These are phyloP conservation scores for Cassiopea xamachana DNA, from an alignment of 30 jellyfish, hydroid and myxozoan species.

Conservation along the genomic window DNA sequence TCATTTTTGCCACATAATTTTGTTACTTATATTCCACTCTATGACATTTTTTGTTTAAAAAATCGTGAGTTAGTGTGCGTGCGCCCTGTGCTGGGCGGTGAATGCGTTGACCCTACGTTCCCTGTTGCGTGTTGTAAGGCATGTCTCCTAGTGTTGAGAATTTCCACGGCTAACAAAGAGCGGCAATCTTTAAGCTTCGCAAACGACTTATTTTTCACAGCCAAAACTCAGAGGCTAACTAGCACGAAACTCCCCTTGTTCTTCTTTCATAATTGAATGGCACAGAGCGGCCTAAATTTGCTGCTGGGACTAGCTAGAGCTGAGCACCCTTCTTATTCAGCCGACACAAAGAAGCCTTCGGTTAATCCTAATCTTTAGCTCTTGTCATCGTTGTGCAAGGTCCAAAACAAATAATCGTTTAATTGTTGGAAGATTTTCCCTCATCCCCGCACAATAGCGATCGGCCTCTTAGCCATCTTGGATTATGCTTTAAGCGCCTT, in stretches of 20 bases:
- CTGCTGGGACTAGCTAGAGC: conserved; percentile 47
- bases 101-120: background rate
- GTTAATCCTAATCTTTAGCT: conserved; percentile 71
- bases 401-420: conserved; percentile 69
- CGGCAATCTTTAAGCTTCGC: conserved; percentile 54
- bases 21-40: no score
- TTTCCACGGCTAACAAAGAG: conserved; percentile 44
- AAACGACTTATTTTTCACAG: conserved; percentile 56
- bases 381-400: conserved; percentile 74
- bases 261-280: conserved; percentile 40
- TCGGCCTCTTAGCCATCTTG: conserved; percentile 63
- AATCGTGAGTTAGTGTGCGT: no score
- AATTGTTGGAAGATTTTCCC: conserved; percentile 46
- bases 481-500: conserved; percentile 47
- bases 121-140: background rate
- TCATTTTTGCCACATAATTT: no score
- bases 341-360: conserved; percentile 62
- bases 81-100: background rate
- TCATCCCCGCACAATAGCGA: conserved; percentile 41
- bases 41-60: no score
- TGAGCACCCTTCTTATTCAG: conserved; percentile 33
- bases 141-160: conserved; percentile 9
- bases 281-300: conserved; percentile 58
- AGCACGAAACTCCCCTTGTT: conserved; percentile 42
- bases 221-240: conserved; percentile 26